These are phyloP conservation scores for Drosophila rubida DNA, from an alignment of 2,888 invertebrate species.

Conservation along the genomic window DNA sequence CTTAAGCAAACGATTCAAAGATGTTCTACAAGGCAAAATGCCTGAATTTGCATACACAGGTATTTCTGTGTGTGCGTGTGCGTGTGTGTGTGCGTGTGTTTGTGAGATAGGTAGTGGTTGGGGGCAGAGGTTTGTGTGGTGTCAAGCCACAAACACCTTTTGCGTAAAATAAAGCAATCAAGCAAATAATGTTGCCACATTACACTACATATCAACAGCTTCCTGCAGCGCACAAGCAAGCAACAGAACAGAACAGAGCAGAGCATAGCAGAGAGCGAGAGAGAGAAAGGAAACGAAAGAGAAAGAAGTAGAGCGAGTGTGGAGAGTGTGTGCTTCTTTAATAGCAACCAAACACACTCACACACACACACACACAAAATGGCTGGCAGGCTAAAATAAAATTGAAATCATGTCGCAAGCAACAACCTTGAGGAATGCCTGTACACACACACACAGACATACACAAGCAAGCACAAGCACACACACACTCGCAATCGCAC, in stretches of 20 bases:
- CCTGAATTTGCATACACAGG: slow-evolving; percentile 31
- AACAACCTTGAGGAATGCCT: slow-evolving; percentile 83
- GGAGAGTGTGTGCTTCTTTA: slow-evolving; percentile 55
- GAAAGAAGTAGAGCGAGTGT: slow-evolving; percentile 8
- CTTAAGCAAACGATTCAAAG: slow-evolving; percentile 73
- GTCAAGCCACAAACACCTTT: slow-evolving; percentile 80
- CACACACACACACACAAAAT: slow-evolving; percentile 45
- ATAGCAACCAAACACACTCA: slow-evolving; percentile 39
- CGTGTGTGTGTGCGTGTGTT: slow-evolving; percentile 6
- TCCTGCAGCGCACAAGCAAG: slow-evolving; percentile 53
- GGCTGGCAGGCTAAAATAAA: slow-evolving; percentile 70
- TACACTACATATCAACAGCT: slow-evolving; percentile 78
- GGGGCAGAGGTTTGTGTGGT: slow-evolving; percentile 50
- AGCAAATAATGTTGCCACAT: slow-evolving; percentile 82
- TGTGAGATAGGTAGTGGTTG: slow-evolving; percentile 16
- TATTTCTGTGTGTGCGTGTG: slow-evolving; percentile 19
- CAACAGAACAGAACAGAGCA: neutral
- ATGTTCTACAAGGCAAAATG: slow-evolving; percentile 49
- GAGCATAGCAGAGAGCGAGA: neutral
- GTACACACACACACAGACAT: slow-evolving; percentile 31
- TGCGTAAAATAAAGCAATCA: slow-evolving; percentile 82
- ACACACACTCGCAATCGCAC: slow-evolving; percentile 30
- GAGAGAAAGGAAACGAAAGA: slow-evolving; percentile 6
- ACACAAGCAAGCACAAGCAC: slow-evolving; percentile 22
- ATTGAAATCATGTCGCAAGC: slow-evolving; percentile 75